Base-by-base conservation (phyloP, 2,113 vertebrate genomes). In the Tetraodon nigroviridis region DNA sequence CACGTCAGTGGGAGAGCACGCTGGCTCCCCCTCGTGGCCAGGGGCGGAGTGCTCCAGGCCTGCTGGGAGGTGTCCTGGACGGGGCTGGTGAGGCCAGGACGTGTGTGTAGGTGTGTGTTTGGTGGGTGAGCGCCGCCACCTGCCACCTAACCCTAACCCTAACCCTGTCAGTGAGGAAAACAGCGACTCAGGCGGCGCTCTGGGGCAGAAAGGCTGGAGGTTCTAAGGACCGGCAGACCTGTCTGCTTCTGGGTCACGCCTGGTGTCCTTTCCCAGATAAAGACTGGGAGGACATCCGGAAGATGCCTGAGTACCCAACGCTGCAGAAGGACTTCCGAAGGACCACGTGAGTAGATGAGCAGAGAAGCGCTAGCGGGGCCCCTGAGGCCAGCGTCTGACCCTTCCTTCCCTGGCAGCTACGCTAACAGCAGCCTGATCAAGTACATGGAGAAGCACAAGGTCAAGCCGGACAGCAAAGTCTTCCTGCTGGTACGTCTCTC, bases 381-480 rank as follows among this genome's bases (percentile, higher is more conserved):
- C n/a, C n/a, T n/a, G n/a, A n/a, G n/a, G n/a, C n/a, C n/a, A n/a
- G n/a, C n/a, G n/a, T n/a, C n/a, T n/a, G n/a, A n/a, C n/a, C n/a
- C n/a, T n/a, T n/a, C n/a, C n/a, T n/a, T 75, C 14, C 71, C 73
- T 76, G 75, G 61, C 90, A 99, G 97, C 74, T 98, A 99, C 49
- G 95, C 95, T 89, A 99, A 95, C 84, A 98, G 97, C 87, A 99
- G 95, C 89, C 91, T 99, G 82, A 96, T 98, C 85, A 99, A 99
- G 88, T 99, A 99, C 83, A 99, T 99, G 97, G 97, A 99, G 88
- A 99, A 99, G 82, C 97, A 99, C 86, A 98, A 98, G 91, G 97
- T 99, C 55, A 99, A 99, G 85, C 95, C 96, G 37, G 97, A 99
- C 92, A 99, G 97, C 91, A 99, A 98, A 79, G 96, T 98, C 48